phyloP scores from a whole-genome alignment of 2,797 vertebrate genomes.

The Epinephelus coioides region DNA sequence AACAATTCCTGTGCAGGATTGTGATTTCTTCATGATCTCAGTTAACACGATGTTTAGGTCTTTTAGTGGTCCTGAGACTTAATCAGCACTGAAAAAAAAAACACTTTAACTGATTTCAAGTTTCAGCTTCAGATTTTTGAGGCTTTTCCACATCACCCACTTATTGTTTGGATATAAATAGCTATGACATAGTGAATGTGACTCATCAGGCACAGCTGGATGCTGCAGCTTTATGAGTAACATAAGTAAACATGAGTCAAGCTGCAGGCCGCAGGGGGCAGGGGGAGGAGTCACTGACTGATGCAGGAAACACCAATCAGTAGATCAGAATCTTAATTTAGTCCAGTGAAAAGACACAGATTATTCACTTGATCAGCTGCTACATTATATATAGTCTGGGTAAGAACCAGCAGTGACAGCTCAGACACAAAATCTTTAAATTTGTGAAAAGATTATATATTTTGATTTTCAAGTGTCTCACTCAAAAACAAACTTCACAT shows the following conservation, averaged over 20 bases:
- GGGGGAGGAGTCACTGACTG: not conserved
- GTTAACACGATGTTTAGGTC: not conserved
- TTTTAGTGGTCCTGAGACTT: not conserved
- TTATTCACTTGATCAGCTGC: not conserved
- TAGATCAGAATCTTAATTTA: not conserved
- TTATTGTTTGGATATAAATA: slow-evolving; percentile 41
- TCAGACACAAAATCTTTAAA: too few relatives aligned
- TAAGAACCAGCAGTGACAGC: too few relatives aligned
- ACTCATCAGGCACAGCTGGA: slow-evolving; percentile 22
- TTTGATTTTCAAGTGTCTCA: not conserved
- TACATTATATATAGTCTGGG: too few relatives aligned
- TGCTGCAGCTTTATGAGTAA: slow-evolving; percentile 34
- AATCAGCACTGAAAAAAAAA: not conserved
- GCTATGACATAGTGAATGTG: slow-evolving; percentile 29
- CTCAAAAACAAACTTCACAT: not conserved
- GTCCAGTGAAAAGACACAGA: not conserved
- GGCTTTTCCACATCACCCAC: not conserved
- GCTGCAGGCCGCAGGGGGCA: not conserved
- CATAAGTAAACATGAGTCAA: slow-evolving; percentile 12
- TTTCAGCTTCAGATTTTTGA: not conserved
- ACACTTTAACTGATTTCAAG: not conserved
- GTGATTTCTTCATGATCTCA: not conserved
- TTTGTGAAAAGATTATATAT: too few relatives aligned
- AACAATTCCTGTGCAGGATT: not conserved
- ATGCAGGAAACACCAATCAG: not conserved